Conservation (phyloP, 2,113 vertebrate species). For the Cryptotis parvus region DNA sequence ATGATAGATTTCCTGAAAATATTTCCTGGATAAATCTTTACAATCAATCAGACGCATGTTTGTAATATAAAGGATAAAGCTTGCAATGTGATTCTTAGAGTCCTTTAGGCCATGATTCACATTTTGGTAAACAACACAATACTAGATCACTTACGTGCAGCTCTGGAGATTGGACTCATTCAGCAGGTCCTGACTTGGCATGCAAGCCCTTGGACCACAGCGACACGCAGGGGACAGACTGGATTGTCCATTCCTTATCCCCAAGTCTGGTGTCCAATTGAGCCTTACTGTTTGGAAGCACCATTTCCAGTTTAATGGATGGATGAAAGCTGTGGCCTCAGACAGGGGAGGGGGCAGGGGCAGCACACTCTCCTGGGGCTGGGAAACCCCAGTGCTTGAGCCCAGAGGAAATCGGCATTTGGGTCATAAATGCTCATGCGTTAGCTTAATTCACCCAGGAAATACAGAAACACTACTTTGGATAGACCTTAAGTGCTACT, state of each 20-base stretch:
- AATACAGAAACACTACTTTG: neutral
- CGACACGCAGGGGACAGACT: too few relatives aligned
- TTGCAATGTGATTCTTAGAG: neutral
- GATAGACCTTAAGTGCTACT: too few relatives aligned
- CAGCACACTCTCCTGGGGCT: neutral
- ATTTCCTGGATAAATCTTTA: slow-evolving; percentile 24
- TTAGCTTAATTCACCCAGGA: slow-evolving; percentile 2
- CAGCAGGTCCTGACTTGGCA: too few relatives aligned
- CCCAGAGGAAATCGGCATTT: neutral
- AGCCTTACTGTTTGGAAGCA: neutral
- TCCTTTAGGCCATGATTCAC: slow-evolving; percentile 29
- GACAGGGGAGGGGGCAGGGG: too few relatives aligned
- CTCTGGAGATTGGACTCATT: neutral
- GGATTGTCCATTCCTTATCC: too few relatives aligned
- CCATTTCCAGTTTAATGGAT: neutral
- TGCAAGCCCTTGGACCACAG: too few relatives aligned
- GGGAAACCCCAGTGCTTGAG: neutral
- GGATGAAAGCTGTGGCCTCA: neutral
- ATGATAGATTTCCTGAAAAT: slow-evolving; percentile 4
- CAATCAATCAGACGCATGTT: neutral
- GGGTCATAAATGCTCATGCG: neutral
- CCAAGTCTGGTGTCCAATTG: neutral
- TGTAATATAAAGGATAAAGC: neutral
- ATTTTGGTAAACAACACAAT: slow-evolving; percentile 37
- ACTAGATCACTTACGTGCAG: neutral